Conservation (phyloP, 2,888 invertebrate genomes). For the Eurytoma californica region DNA sequence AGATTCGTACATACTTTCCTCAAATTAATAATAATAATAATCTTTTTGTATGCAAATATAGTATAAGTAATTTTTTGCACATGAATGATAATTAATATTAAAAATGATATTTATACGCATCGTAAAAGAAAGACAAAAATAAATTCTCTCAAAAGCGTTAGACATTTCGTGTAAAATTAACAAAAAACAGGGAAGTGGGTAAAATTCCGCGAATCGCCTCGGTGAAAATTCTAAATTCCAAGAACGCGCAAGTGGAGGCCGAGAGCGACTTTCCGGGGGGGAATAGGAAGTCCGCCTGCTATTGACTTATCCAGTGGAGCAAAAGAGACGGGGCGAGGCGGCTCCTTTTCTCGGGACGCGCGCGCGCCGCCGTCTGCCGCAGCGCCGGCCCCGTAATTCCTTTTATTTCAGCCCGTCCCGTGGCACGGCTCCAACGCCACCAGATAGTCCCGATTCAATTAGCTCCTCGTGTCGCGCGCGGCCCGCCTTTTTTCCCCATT, state of each 20-base stretch:
- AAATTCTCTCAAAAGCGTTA: no score
- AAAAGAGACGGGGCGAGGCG: not conserved
- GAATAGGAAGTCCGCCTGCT: conserved; percentile 20
- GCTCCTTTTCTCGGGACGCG: no score
- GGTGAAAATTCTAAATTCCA: not conserved
- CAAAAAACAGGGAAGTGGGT: not conserved
- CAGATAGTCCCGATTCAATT: conserved; percentile 53
- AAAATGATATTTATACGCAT: no score
- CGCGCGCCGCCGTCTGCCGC: conserved; percentile 1
- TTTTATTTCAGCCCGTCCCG: conserved; percentile 9
- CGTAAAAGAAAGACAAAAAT: no score
- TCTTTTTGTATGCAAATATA: no score
- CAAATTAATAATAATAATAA: no score
- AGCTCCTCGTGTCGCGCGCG: conserved; percentile 35
- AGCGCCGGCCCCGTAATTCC: conserved; percentile 1
- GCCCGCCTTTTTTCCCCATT: not conserved
- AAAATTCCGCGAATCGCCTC: conserved; percentile 29
- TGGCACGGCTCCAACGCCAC: conserved; percentile 30
- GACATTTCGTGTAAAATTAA: no score
- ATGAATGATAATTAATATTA: no score
- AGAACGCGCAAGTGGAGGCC: not conserved
- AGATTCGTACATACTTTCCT: no score
- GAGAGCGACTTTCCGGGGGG: conserved; percentile 29
- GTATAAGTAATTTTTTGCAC: no score
- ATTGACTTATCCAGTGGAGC: conserved; percentile 30